phyloP scores from a whole-genome alignment of 2,797 vertebrate genomes.

The Syndactyla subalaris region DNA sequence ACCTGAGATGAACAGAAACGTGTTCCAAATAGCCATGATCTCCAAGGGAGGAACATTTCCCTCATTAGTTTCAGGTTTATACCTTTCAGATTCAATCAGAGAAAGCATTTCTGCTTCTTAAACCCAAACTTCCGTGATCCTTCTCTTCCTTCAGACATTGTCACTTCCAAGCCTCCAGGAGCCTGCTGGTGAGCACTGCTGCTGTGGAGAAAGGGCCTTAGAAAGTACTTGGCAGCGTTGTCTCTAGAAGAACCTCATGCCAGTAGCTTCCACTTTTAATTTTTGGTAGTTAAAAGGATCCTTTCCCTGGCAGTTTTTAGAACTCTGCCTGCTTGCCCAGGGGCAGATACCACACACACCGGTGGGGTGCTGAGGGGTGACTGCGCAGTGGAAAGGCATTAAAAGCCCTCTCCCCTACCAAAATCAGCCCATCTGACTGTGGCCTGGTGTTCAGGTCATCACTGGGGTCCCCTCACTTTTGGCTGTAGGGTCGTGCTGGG shows the following conservation, averaged over 20 bases:
- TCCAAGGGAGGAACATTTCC: neutral
- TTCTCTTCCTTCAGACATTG: neutral
- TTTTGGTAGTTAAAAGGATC: neutral
- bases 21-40: neutral
- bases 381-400: neutral
- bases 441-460: neutral
- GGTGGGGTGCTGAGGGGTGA: neutral
- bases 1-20: neutral
- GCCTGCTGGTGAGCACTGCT: neutral
- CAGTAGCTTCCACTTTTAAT: neutral
- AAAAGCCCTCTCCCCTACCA: neutral
- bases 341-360: neutral
- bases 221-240: too few relatives aligned
- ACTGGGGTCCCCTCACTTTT: neutral
- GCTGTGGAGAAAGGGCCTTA: neutral
- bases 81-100: constrained; percentile 4
- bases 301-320: neutral
- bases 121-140: neutral
- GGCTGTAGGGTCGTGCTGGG: neutral
- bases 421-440: too few relatives aligned
- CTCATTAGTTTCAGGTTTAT: neutral
- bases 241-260: neutral
- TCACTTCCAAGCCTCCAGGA: neutral
- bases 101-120: neutral
- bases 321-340: neutral